These are phyloP conservation scores for Champsocephalus esox DNA, from an alignment of 2,797 vertebrate species.

Conservation along the genomic window DNA sequence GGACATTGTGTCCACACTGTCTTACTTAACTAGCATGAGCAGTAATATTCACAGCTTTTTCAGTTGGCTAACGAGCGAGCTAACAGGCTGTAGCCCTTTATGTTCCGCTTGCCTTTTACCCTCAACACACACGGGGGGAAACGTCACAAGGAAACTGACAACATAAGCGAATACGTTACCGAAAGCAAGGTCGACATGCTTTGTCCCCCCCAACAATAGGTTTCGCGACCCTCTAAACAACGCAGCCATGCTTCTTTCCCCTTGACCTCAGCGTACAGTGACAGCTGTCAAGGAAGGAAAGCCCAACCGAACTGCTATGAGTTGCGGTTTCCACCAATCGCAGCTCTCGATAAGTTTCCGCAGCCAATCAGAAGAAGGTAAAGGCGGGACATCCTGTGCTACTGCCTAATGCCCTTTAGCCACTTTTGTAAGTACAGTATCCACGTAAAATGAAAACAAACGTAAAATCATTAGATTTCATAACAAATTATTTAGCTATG, in stretches of 20 bases:
- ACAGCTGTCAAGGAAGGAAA: conserved; percentile 77
- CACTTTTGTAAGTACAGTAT: not conserved
- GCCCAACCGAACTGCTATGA: conserved; percentile 44
- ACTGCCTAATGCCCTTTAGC: conserved; percentile 28
- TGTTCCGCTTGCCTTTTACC: not conserved
- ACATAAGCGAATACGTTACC: conserved; percentile 79
- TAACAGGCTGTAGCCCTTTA: conserved; percentile 34
- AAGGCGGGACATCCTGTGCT: conserved; percentile 73
- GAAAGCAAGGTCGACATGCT: conserved; percentile 74
- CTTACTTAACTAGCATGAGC: not conserved
- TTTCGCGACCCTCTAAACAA: conserved; percentile 81
- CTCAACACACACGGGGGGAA: not conserved
- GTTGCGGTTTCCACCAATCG: conserved; percentile 59
- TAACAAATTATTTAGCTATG: not conserved
- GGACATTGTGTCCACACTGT: conserved; percentile 37
- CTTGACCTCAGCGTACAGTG: conserved; percentile 79
- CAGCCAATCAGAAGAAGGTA: conserved; percentile 61
- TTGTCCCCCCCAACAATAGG: conserved; percentile 76
- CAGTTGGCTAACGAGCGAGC: conserved; percentile 66
- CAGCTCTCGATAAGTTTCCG: rapidly evolving
- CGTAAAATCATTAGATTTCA: not conserved
- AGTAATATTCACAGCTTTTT: conserved; percentile 26
- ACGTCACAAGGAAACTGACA: not conserved
- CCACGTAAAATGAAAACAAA: not conserved
- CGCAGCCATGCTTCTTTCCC: conserved; percentile 85